Percentiles rank a stretch among this genome's conserved stretches.
Evolutionary conservation across 2,888 invertebrate genomes (phyloP).

Genomic region (Junonia oenone): DNA sequence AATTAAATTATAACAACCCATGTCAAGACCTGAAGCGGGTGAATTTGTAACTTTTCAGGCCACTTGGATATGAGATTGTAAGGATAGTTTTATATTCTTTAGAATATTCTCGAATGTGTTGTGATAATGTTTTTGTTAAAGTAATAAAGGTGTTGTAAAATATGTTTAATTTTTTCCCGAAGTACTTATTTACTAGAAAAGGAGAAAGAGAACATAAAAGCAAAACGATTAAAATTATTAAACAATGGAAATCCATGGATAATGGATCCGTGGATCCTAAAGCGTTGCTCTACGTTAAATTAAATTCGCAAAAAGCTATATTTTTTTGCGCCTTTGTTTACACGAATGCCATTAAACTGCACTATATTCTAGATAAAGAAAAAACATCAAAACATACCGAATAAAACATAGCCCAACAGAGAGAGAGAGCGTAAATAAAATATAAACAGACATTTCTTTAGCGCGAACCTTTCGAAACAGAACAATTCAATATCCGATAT

Average conservation of each 20-base stretch:
- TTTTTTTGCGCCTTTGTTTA: not conserved
- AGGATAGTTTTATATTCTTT: not conserved
- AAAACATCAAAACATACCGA: not conserved
- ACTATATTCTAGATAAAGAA: not conserved
- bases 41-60: not conserved
- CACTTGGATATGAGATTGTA: not conserved
- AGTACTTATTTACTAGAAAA: too few species aligned
- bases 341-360: not conserved
- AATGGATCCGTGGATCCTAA: too few species aligned
- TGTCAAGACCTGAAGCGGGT: not conserved
- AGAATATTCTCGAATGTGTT: too few species aligned
- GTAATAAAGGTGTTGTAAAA: too few species aligned
- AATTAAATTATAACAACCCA: not conserved
- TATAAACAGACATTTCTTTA: not conserved
- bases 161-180: too few species aligned
- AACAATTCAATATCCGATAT: constrained; percentile 5
- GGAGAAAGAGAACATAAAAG: too few species aligned
- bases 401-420: not conserved
- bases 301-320: too few species aligned
- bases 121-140: too few species aligned
- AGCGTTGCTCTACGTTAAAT: too few species aligned
- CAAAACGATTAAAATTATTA: too few species aligned
- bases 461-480: not conserved
- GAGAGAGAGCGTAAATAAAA: not conserved
- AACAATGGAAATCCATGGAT: too few species aligned